Conservation (phyloP, 2,888 invertebrate genomes). For the Lottia scabra region DNA sequence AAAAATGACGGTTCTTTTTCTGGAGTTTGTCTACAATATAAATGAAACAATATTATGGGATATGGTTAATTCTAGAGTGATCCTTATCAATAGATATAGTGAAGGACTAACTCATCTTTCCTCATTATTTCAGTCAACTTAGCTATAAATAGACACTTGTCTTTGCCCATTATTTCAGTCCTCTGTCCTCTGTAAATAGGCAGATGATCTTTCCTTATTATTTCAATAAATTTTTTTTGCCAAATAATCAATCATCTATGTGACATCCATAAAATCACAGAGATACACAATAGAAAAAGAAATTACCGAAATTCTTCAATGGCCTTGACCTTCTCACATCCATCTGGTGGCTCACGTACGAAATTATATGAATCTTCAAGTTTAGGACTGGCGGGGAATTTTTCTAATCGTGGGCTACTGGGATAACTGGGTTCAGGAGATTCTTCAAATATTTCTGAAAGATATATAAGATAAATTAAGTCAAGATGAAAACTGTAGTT, state of each 20-base stretch:
- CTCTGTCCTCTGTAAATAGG: no score
- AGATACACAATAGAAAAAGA: not conserved
- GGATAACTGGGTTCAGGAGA: conserved; percentile 45
- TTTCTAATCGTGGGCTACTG: conserved; percentile 15
- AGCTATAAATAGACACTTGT: no score
- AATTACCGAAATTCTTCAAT: conserved; percentile 74
- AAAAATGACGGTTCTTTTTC: conserved; percentile 57
- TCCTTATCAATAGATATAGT: no score
- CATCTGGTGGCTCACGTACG: conserved; percentile 89
- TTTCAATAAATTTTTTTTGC: no score
- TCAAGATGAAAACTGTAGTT: not conserved
- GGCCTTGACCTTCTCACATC: conserved; percentile 86
- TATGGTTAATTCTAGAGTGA: no score
- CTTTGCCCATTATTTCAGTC: no score
- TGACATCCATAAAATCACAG: no score
- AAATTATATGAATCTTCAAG: conserved; percentile 81
- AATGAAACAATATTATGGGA: not conserved
- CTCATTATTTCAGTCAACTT: no score
- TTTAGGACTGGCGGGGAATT: conserved; percentile 78
- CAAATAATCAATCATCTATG: no score
- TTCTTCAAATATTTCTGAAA: conserved; percentile 41
- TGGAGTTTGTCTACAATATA: conserved; percentile 37
- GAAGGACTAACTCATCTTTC: no score
- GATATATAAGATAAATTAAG: not conserved
- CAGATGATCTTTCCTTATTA: no score